Evolutionary conservation across 2,113 vertebrate species (phyloP), one percentile per base, ranked within the genome.

Genomic region (Pagrus major): DNA sequence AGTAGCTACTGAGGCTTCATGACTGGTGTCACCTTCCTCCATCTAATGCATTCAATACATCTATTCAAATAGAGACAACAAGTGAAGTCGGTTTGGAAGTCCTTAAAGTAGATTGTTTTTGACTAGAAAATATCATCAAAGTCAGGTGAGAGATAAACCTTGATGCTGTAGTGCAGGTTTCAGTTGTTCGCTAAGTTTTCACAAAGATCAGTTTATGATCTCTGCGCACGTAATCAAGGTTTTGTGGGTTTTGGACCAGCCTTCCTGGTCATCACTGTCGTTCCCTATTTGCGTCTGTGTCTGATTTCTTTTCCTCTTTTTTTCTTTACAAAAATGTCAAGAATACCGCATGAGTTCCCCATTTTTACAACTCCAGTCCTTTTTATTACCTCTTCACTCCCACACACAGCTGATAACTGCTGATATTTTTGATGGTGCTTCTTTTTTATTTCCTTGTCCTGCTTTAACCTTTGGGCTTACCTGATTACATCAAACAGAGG

Each of bases 261-360:
- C 3, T 46, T 29, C 18, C 1, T 42, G 9, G 2, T 80, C 12
- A 2, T 59, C 56, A 6, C 16, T 51, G 15, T 51, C 1, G 4
- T 87, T 73, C 21, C 15, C 44, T 60, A 4, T 54, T 58, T 0
- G 2, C 46, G 1, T 51, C 54, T 71, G 33, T 42, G 29, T 70
- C 51, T 52, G 66, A 1, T 76, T 87, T 83, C 18, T 29, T 46
- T 83, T 72, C 68, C 77, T 65, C 25, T 33, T 86, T 73, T 76
- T 70, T 10, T 47, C 15, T 31, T 31, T 47, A n/a, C 20, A 23
- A 6, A 39, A 21, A 67, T 0, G 0, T 58, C 3, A 70, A 2
- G 2, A 15, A 3, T 1, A 2, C 6, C 0, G 0, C 33, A n/a
- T 3, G 7, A 77, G 25, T 79, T 83, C 63, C 46, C 66, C 25